Evolutionary conservation across 2,797 vertebrate genomes (phyloP).

Genomic region (Enteromius unitaeniatus): DNA sequence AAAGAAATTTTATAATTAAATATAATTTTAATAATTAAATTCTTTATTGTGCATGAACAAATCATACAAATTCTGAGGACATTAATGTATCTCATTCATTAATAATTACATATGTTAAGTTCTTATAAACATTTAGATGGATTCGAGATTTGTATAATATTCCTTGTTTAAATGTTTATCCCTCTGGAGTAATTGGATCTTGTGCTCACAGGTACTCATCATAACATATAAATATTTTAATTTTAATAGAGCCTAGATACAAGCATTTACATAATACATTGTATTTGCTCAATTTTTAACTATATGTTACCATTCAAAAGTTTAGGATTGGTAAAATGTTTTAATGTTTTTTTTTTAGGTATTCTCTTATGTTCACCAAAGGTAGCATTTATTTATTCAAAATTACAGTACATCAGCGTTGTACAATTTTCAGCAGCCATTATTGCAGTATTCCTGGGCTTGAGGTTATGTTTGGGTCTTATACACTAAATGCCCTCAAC

Average conservation of each 20-base stretch:
- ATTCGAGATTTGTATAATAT: not conserved
- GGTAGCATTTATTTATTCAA: too few species aligned
- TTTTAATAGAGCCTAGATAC: not conserved
- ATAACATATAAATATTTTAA: not conserved
- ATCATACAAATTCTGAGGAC: not conserved
- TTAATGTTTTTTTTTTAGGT: not conserved
- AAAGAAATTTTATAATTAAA: too few species aligned
- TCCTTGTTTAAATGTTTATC: not conserved
- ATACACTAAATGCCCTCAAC: too few species aligned
- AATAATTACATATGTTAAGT: not conserved
- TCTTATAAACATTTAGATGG: not conserved
- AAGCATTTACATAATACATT: not conserved
- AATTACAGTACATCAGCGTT: too few species aligned
- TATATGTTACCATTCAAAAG: not conserved
- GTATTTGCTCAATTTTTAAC: not conserved
- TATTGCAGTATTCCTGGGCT: too few species aligned
- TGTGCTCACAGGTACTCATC: not conserved
- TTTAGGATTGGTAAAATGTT: not conserved
- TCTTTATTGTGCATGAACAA: not conserved
- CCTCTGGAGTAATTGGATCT: not conserved
- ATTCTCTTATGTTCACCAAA: not conserved
- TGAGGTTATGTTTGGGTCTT: too few species aligned
- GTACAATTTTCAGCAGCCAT: too few species aligned
- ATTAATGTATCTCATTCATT: not conserved
- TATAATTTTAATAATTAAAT: too few species aligned